Evolutionary conservation across 1,140 invertebrate species (phyloP), one percentile per base, ranked within the genome.

Genomic region (Phortica variegata): DNA sequence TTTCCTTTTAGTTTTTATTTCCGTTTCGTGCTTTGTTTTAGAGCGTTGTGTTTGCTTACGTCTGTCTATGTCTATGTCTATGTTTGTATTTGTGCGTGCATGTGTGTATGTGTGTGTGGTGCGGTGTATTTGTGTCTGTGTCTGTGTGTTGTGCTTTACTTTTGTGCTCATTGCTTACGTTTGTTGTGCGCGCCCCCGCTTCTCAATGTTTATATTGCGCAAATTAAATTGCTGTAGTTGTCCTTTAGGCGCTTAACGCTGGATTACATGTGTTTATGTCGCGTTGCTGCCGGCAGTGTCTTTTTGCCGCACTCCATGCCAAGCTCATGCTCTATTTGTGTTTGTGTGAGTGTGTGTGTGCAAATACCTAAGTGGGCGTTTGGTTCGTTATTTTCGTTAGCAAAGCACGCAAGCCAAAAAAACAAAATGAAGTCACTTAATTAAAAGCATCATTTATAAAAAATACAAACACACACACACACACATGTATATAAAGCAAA

Each of bases 391-490:
- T 45, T n/a, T n/a, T n/a, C n/a, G n/a, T n/a, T n/a, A n/a, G n/a
- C n/a, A n/a, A n/a, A n/a, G 49, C 37, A 29, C 26, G 47, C 49
- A 23, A 38, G 26, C 21, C 43, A 45, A 43, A 38, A 38, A 38
- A 38, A 16, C 36, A 8, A 16, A 38, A 20, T 52, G 41, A 15
- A 60, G 63, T 60, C 63, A 58, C 63, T 68, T 68, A 68, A 68
- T 68, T 68, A 68, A 60, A 52, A 63, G 43, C 54, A 68, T 68
- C 58, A 68, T 68, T 68, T 68, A 65, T 68, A 56, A 57, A 60
- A 68, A 68, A 66, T 68, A 68, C 68, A 59, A 66, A 68, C 68
- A 66, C 57, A 60, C 56, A 43, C 45, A 48, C 45, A 48, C 48
- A 56, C 29, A 12, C 29, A 8, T 12, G 29, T 31, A 53, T 60